These are phyloP conservation scores for Corythucha ciliata DNA, from an alignment of 2,888 invertebrate genomes.

Conservation along the genomic window DNA sequence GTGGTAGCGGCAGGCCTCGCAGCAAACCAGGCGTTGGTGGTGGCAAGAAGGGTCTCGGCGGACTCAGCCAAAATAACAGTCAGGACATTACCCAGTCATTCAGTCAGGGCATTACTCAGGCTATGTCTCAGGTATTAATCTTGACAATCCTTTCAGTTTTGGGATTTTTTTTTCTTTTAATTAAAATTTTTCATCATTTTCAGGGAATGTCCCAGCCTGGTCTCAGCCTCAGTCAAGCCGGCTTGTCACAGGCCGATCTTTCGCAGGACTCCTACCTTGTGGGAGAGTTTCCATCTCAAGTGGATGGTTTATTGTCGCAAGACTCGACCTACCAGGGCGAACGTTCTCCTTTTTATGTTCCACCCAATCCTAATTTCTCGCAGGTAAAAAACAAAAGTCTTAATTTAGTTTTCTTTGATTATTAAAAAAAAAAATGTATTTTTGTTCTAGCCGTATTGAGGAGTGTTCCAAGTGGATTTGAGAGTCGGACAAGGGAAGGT, in stretches of 20 bases:
- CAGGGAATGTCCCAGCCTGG: conserved; percentile 61
- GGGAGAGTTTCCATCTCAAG: conserved; percentile 81
- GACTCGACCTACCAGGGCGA: conserved; percentile 74
- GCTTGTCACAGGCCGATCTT: conserved; percentile 61
- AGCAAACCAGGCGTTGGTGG: conserved; percentile 31
- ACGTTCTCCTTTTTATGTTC: conserved; percentile 35
- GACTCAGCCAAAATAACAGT: conserved; percentile 43
- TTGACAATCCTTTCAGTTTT: not conserved
- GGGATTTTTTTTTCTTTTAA: not conserved
- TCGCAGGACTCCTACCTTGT: conserved; percentile 75
- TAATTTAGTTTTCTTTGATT: too few species aligned
- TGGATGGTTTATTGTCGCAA: conserved; percentile 89
- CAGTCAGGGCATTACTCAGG: conserved; percentile 46
- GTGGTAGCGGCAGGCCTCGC: conserved; percentile 29
- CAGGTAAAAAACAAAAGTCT: conserved; percentile 12
- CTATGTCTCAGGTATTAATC: conserved; percentile 41
- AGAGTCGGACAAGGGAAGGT: too few species aligned
- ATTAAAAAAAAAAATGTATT: too few species aligned
- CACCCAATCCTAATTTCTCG: conserved; percentile 31
- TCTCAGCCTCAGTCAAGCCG: conserved; percentile 57
- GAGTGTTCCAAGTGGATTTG: too few species aligned
- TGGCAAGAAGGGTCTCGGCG: conserved; percentile 34
- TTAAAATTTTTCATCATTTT: conserved; percentile 6
- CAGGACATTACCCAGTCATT: conserved; percentile 69
- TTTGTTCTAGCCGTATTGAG: too few species aligned